Evolutionary conservation across 1,140 invertebrate genomes (phyloP).

Genomic region (Lasaia peninsularis): DNA sequence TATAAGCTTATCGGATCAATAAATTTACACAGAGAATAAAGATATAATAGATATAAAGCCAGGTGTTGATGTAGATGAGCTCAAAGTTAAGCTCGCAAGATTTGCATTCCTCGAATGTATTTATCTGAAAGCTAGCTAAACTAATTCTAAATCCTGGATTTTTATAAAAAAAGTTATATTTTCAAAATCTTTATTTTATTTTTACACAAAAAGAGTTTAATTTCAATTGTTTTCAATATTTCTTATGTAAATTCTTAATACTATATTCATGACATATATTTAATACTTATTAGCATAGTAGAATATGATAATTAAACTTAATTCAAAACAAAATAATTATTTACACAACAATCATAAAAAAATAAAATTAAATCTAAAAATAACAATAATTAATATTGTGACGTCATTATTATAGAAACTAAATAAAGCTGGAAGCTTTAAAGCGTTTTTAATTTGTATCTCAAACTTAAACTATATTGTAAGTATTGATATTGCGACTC

Average conservation of each 20-base stretch:
- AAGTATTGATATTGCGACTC: slow-evolving; percentile 41
- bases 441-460: slow-evolving; percentile 4
- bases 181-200: slow-evolving; percentile 65
- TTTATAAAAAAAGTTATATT: slow-evolving; percentile 21
- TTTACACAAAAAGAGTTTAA: slow-evolving; percentile 54
- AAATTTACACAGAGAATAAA: no score
- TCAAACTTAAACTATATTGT: slow-evolving; percentile 14
- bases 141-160: no score
- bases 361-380: slow-evolving; percentile 16
- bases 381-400: slow-evolving; percentile 26
- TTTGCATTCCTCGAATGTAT: no score
- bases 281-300: slow-evolving; percentile 34
- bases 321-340: slow-evolving; percentile 55
- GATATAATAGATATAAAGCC: no score
- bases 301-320: slow-evolving; percentile 41
- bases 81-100: no score
- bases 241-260: slow-evolving; percentile 47
- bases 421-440: slow-evolving; percentile 30
- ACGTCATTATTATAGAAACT: slow-evolving; percentile 38
- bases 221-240: slow-evolving; percentile 45
- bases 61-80: no score
- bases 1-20: no score
- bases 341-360: slow-evolving; percentile 55
- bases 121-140: no score
- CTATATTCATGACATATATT: slow-evolving; percentile 37